These are phyloP conservation scores for Enteromius radiatus DNA, from an alignment of 2,797 vertebrate genomes.

Conservation along the genomic window DNA sequence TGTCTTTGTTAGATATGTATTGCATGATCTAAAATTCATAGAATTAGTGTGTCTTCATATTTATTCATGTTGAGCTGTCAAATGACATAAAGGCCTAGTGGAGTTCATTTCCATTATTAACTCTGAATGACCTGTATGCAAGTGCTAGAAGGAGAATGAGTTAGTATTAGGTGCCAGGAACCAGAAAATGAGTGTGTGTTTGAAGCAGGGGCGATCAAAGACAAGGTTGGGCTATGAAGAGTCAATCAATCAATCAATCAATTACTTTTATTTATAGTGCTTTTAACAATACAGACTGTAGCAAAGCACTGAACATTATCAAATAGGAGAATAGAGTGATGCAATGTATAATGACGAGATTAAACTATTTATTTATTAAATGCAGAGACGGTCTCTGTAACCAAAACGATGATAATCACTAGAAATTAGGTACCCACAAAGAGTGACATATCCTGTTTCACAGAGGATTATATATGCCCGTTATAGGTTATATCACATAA, in stretches of 20 bases:
- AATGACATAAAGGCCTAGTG: background rate
- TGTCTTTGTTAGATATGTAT: background rate
- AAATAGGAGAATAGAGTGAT: too few species aligned
- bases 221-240: constrained; percentile 23
- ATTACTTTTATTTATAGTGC: too few species aligned
- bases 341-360: too few species aligned
- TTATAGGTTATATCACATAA: constrained; percentile 46
- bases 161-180: constrained; percentile 20
- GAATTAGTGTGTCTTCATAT: background rate
- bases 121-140: background rate
- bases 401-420: too few species aligned
- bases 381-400: too few species aligned
- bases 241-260: too few species aligned
- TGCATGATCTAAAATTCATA: background rate
- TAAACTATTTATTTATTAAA: too few species aligned
- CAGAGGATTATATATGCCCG: constrained; percentile 48
- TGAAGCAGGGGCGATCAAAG: background rate
- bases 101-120: background rate
- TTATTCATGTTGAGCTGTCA: background rate
- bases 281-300: too few species aligned
- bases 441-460: constrained; percentile 42
- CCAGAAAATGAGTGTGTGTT: background rate
- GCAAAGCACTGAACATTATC: too few species aligned
- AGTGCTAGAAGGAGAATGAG: background rate
- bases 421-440: too few species aligned